Evolutionary conservation across 2,113 vertebrate genomes (phyloP).

Genomic region (Miniopterus natalensis): DNA sequence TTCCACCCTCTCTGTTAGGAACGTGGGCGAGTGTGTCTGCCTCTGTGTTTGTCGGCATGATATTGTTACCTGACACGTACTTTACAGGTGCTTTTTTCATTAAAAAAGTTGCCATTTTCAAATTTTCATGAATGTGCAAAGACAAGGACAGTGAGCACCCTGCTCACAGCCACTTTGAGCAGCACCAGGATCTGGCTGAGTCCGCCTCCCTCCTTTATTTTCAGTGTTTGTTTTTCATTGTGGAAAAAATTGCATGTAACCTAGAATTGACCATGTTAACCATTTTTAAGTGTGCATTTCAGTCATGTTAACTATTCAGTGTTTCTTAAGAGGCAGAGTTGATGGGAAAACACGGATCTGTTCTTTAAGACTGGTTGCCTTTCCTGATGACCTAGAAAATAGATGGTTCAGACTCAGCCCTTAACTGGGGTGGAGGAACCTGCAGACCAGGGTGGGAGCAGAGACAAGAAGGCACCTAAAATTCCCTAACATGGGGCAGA

Average conservation of each 20-base stretch:
- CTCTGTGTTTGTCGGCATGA: background rate
- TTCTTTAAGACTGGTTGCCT: background rate
- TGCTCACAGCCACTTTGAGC: background rate
- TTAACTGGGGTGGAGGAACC: background rate
- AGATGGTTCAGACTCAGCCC: background rate
- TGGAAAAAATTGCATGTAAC: background rate
- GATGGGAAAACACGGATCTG: background rate
- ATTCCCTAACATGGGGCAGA: too few relatives aligned
- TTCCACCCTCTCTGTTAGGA: background rate
- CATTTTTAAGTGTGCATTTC: background rate
- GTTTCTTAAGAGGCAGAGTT: background rate
- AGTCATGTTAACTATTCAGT: background rate
- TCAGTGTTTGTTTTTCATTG: background rate
- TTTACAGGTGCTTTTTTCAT: background rate
- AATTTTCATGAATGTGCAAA: background rate
- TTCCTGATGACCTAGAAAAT: background rate
- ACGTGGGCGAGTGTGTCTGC: accelerated
- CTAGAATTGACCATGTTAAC: background rate
- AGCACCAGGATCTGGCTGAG: background rate
- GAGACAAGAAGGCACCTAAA: background rate
- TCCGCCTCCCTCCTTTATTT: background rate
- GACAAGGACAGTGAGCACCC: background rate
- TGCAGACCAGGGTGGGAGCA: background rate
- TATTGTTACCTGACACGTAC: background rate
- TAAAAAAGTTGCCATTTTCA: background rate